Percentiles rank a stretch among this genome's conserved stretches.
Conservation (phyloP, 1,140 invertebrate species). For the Drosophila punjabiensis region DNA sequence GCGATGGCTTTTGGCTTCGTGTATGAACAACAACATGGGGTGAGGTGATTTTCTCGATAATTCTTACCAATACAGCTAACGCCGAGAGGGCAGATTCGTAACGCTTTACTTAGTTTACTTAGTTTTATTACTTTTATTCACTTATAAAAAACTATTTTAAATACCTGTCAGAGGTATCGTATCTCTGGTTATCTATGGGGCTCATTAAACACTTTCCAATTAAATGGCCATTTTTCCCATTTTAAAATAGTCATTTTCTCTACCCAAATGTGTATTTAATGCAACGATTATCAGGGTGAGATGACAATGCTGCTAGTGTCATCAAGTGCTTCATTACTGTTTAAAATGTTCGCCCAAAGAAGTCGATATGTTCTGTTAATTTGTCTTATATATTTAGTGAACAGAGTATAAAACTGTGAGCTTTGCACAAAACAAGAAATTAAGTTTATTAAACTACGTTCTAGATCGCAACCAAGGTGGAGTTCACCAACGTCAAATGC, state of each 20-base stretch:
- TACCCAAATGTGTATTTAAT: background rate
- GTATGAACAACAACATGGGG: background rate
- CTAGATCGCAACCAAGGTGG: background rate
- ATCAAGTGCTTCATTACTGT: background rate
- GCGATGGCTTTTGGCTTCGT: constrained; percentile 22
- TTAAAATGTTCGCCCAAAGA: background rate
- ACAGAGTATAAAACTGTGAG: background rate
- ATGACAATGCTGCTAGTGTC: no score
- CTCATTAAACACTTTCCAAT: background rate
- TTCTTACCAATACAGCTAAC: constrained; percentile 2
- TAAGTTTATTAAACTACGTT: background rate
- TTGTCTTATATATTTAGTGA: background rate
- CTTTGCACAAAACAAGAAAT: no score
- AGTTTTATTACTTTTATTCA: no score
- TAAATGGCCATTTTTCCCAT: background rate
- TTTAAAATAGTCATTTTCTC: background rate
- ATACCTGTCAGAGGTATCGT: background rate
- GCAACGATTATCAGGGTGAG: background rate
- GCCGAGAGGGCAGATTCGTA: background rate
- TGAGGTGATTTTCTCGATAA: constrained; percentile 38
- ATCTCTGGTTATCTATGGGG: background rate
- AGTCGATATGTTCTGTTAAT: background rate
- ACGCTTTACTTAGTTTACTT: background rate
- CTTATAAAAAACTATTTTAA: background rate
- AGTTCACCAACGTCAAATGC: constrained; percentile 1